phyloP scores from a whole-genome alignment of 2,888 invertebrate species.

The Dioctria linearis region DNA sequence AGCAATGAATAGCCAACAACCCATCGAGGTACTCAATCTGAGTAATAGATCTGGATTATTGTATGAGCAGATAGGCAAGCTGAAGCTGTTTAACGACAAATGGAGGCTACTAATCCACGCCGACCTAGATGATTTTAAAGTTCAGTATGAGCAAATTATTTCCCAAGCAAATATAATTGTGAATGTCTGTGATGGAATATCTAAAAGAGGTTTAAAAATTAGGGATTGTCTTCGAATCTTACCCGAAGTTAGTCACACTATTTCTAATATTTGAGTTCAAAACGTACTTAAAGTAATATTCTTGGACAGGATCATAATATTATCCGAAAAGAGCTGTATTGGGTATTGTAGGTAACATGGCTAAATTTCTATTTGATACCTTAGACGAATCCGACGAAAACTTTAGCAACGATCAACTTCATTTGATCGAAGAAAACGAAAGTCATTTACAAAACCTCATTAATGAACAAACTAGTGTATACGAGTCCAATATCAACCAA shows the following conservation, averaged over 20 bases:
- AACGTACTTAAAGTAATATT: background rate
- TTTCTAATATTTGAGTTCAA: background rate
- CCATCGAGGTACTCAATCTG: too few relatives aligned
- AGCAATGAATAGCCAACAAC: too few relatives aligned
- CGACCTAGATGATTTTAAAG: background rate
- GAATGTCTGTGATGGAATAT: background rate
- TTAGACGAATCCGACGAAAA: background rate
- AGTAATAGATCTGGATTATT: too few relatives aligned
- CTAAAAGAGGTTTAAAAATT: background rate
- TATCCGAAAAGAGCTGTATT: too few relatives aligned
- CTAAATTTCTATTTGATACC: too few relatives aligned
- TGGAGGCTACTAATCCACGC: background rate
- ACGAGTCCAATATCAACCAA: conserved; percentile 6
- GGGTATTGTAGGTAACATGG: too few relatives aligned
- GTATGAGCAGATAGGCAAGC: background rate
- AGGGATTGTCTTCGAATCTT: background rate
- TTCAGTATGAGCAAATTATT: conserved; percentile 4
- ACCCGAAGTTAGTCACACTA: background rate
- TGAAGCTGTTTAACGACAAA: background rate
- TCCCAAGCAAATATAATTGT: background rate
- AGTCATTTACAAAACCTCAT: background rate
- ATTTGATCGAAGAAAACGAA: conserved; percentile 3
- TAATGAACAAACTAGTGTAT: conserved; percentile 5
- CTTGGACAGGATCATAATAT: background rate
- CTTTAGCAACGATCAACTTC: conserved; percentile 10